These are phyloP conservation scores for Oreochromis grahami DNA, from an alignment of 2,797 vertebrate species.

Conservation along the genomic window DNA sequence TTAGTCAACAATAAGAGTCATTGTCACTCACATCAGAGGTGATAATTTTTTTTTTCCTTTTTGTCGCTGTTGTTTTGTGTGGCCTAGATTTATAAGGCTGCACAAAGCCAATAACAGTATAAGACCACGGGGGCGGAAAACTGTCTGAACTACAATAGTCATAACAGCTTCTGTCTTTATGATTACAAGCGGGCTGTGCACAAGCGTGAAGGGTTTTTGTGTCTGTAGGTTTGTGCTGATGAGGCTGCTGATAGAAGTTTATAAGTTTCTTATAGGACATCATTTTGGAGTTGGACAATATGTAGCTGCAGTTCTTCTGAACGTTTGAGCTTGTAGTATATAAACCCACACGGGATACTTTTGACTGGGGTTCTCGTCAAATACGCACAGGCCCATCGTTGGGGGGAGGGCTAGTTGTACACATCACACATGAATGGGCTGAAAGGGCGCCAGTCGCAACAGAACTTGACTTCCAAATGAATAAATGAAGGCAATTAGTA, in stretches of 20 bases:
- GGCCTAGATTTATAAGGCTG: constrained; percentile 44
- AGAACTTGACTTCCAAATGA: constrained; percentile 76
- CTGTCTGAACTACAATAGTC: constrained; percentile 42
- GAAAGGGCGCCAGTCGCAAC: constrained; percentile 58
- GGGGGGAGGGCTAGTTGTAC: constrained; percentile 40
- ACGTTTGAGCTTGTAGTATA: background rate
- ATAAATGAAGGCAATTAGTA: constrained; percentile 80
- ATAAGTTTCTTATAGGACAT: background rate
- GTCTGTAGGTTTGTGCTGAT: background rate
- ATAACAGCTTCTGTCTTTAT: constrained; percentile 40
- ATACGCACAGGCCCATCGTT: constrained; percentile 6
- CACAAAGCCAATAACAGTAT: constrained; percentile 52
- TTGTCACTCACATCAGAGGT: constrained; percentile 46
- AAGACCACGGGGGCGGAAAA: constrained; percentile 32
- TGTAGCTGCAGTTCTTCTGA: background rate
- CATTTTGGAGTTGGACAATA: background rate
- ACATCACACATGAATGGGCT: constrained; percentile 71
- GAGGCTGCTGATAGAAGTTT: background rate
- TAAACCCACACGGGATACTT: constrained; percentile 13
- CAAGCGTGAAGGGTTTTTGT: background rate
- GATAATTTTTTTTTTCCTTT: constrained; percentile 22
- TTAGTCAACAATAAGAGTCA: constrained; percentile 63
- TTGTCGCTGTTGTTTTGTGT: constrained; percentile 29
- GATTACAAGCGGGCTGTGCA: constrained; percentile 25
- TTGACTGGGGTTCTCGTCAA: constrained; percentile 14